Evolutionary conservation across 2,113 vertebrate species (phyloP).

Genomic region (Ploceus nigricollis): DNA sequence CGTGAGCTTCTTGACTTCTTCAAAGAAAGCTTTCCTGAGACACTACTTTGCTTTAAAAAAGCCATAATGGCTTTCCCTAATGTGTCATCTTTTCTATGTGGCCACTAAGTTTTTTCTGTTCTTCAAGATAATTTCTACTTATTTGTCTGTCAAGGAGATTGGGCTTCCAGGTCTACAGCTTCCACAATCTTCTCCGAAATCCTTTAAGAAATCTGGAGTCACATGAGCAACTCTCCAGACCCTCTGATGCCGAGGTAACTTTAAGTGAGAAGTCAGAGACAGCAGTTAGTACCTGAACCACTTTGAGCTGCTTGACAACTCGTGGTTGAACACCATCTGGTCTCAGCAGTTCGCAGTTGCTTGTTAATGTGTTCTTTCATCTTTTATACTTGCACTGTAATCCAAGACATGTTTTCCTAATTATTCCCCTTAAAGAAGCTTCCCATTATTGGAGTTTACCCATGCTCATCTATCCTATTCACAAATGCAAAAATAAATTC

Average conservation of each 20-base stretch:
- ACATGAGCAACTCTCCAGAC: not conserved
- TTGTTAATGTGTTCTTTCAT: not conserved
- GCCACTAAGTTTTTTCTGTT: not conserved
- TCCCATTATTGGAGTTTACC: not conserved
- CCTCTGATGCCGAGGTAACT: fast-evolving
- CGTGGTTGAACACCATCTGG: not conserved
- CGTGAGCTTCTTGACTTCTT: not conserved
- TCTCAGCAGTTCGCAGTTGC: not conserved
- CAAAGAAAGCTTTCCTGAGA: not conserved
- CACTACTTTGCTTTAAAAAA: not conserved
- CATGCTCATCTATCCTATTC: not conserved
- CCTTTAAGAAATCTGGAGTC: not conserved
- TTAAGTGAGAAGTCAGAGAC: not conserved
- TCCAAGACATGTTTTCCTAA: not conserved
- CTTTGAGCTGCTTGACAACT: not conserved
- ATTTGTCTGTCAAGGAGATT: not conserved
- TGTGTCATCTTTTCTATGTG: not conserved
- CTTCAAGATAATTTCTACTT: not conserved
- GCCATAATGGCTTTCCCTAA: not conserved
- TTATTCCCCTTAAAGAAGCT: not conserved
- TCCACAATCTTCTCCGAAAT: not conserved
- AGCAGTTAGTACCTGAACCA: not conserved
- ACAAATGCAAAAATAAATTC: not conserved
- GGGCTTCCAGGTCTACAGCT: not conserved
- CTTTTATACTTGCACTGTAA: not conserved